Evolutionary conservation across 2,113 vertebrate species (phyloP), one percentile per base, ranked within the genome.

Genomic region (Myiopsitta monachus): DNA sequence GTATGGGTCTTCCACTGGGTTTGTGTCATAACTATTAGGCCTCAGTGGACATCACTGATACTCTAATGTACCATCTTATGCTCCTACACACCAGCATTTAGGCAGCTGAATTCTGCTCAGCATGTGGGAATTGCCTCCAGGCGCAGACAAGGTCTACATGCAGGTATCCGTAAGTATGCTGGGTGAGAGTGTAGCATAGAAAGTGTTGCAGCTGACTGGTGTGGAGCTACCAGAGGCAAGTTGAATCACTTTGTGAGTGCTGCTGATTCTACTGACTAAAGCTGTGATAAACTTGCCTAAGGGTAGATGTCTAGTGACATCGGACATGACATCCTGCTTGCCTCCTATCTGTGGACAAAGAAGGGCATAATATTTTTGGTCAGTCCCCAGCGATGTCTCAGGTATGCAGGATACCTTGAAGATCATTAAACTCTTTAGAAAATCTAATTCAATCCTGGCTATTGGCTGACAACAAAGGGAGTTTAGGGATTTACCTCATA

Each of bases 401-500:
- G 68, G 15, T 18, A 41, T 0, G 0, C 17, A 81, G 23, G 64
- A 15, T 83, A 61, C 80, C 28, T 83, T 77, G 92, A 83, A 90
- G 64, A 68, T 88, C 72, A 55, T 90, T 85, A 59, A 21, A 54
- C 3, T 67, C 24, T 69, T 95, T 63, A 80, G 83, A 39, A 94
- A 92, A 80, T 39, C 19, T 41, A 81, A 78, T 81, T 41, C 6
- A 5, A 87, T 70, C 38, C 41, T 70, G 23, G 31, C 76, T 94
- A 83, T 92, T 38, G 14, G 70, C 27, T 38, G 41, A 57, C 54
- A 94, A 59, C 78, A 52, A 23, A 87, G 78, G 38, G 63, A 73
- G 24, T 93, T 76, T 85, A 86, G 67, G 38, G 59, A 59, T 16
- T 95, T 88, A 92, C 28, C 61, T 93, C 38, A 81, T 81, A 93